phyloP scores from a whole-genome alignment of 2,113 vertebrate genomes.

The Hyaena hyaena region DNA sequence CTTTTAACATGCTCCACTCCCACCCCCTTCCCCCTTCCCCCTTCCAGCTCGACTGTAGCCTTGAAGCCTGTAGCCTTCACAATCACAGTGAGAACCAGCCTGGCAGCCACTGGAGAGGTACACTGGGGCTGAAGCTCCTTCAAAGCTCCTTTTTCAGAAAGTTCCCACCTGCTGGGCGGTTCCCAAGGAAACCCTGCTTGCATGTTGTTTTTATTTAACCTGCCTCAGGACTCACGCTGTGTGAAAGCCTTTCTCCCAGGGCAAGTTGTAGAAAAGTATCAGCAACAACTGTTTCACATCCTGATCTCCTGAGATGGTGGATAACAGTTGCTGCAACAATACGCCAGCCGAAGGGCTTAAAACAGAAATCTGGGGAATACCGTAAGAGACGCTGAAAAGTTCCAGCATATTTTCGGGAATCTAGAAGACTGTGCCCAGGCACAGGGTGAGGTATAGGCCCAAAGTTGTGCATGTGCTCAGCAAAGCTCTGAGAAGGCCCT shows the following conservation, averaged over 20 bases:
- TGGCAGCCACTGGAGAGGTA: background rate
- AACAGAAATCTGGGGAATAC: background rate
- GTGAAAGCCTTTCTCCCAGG: background rate
- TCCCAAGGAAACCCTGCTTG: background rate
- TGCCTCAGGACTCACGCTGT: background rate
- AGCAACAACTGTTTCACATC: background rate
- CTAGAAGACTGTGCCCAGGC: background rate
- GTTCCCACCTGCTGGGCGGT: background rate
- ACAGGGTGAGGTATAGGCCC: background rate
- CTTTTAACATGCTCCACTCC: background rate
- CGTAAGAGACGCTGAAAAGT: background rate
- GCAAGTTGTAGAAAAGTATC: background rate
- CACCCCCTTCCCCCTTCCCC: background rate
- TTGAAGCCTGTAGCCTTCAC: background rate
- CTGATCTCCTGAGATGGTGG: background rate
- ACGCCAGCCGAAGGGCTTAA: background rate
- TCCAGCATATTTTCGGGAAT: background rate
- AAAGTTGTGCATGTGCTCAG: background rate
- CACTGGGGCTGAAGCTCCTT: background rate
- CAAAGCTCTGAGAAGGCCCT: background rate
- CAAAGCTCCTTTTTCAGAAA: background rate
- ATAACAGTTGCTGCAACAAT: background rate
- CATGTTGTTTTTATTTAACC: background rate
- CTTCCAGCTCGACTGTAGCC: background rate
- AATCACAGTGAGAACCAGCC: background rate